Percentiles rank a stretch among this genome's conserved stretches.
These are phyloP conservation scores for Tortrix viridana DNA, from an alignment of 2,888 invertebrate species.

Conservation along the genomic window DNA sequence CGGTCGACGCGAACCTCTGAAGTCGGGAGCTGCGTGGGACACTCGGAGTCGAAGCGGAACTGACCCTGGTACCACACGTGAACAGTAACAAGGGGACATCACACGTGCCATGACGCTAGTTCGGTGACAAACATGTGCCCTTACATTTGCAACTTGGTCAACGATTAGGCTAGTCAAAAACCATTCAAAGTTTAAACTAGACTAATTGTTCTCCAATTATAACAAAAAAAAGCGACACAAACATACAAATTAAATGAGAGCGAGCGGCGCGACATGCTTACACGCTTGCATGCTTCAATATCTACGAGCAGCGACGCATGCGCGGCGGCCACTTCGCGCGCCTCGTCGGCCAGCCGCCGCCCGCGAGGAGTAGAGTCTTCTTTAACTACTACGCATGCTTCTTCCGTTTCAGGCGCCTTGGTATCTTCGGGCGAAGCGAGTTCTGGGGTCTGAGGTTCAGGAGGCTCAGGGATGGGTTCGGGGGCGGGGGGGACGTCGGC, in stretches of 20 bases:
- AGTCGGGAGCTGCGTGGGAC: constrained; percentile 89
- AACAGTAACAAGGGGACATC: constrained; percentile 51
- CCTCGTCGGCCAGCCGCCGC: constrained; percentile 76
- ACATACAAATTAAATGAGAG: constrained; percentile 54
- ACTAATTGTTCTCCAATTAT: constrained; percentile 41
- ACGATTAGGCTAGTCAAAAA: constrained; percentile 23
- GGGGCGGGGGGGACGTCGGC: constrained; percentile 53
- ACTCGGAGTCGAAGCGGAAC: constrained; percentile 95
- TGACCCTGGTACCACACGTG: constrained; percentile 87
- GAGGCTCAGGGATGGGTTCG: constrained; percentile 52
- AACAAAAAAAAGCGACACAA: constrained; percentile 57
- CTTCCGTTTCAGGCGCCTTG: constrained; percentile 58
- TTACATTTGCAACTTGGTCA: constrained; percentile 24
- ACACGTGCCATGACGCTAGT: constrained; percentile 26
- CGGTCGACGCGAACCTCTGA: constrained; percentile 88
- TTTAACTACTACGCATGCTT: constrained; percentile 78
- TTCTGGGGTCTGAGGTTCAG: constrained; percentile 55
- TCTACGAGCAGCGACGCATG: constrained; percentile 83
- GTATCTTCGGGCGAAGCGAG: constrained; percentile 66
- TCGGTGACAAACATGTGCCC: constrained; percentile 9
- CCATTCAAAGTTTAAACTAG: background rate
- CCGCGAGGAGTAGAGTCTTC: constrained; percentile 76
- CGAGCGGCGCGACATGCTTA: constrained; percentile 86
- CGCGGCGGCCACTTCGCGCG: constrained; percentile 79
- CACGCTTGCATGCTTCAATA: constrained; percentile 87